Base-by-base conservation (phyloP, 2,113 vertebrate species). In the Ctenomys sociabilis region DNA sequence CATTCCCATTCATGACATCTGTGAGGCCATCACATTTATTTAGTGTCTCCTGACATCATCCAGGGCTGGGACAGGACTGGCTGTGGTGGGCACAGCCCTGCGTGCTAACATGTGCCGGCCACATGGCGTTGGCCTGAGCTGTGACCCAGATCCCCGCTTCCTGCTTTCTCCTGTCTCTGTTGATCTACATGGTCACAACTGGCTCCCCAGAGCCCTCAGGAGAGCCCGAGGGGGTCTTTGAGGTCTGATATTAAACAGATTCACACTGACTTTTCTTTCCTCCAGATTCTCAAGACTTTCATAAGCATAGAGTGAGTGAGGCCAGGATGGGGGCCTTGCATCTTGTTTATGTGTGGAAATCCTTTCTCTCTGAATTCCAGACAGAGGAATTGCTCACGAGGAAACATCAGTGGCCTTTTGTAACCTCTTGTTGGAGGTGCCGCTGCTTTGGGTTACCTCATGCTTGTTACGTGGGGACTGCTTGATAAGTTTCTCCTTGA, bases 401-500 rank as follows among this genome's bases (percentile, higher is more conserved):
- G 68, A 85, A 82, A 83, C 40, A 13, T 28, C 5, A 11, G 43
- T 40, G 63, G 85, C 73, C 72, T 59, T 95, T 40, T 54, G 43
- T 61, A 91, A 7, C 72, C 12, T 2, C 24, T 66, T 26, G 0
- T 40, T 6, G 77, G 88, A 85, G 95, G 45, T 19, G 82, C 32
- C n/a, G 59, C 64, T 73, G 5, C 3, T 37, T 52, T 77, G 75
- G 3, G 70, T 88, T 54, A 77, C 64, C 94, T 96, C 91, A 22
- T 88, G 84, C 70, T 87, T 92, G 82, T 88, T 88, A 88, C 10
- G 0, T 64, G 88, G 94, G 92, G 81, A 61, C 28, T 28, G 6
- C 7, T 88, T 85, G 94, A 94, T 94, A 90, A 72, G 88, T 89
- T 85, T 96, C 93, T 94, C 96, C 97, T 95, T 91, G 91, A 96